Evolutionary conservation across 2,797 vertebrate genomes (phyloP).

Genomic region (Gallinago solitaria): DNA sequence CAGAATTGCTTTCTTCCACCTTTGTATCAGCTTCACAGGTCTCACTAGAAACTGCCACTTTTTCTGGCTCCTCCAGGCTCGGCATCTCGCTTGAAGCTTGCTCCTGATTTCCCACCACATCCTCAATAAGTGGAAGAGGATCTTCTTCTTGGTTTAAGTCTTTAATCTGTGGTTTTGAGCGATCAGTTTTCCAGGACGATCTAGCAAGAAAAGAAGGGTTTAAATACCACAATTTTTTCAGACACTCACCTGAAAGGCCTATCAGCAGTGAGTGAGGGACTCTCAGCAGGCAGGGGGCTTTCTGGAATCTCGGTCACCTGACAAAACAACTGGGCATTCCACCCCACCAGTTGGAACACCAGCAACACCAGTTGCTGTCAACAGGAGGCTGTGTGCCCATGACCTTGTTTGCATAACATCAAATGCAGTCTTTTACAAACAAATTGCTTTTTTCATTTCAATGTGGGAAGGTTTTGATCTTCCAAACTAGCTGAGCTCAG

Average conservation of each 20-base stretch:
- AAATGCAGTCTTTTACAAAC: not conserved
- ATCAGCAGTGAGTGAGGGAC: fast-evolving
- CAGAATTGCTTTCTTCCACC: conserved; percentile 25
- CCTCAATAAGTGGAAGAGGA: conserved; percentile 79
- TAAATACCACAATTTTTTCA: not conserved
- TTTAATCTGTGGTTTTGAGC: conserved; percentile 83
- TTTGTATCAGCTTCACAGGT: conserved; percentile 72
- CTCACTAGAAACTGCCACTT: conserved; percentile 56
- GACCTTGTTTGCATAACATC: fast-evolving
- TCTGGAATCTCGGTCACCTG: not conserved
- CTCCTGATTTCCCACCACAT: conserved; percentile 76
- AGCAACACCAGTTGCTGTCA: not conserved
- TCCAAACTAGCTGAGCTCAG: not conserved
- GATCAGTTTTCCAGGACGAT: conserved; percentile 94
- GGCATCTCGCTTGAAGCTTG: conserved; percentile 74
- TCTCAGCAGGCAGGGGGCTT: fast-evolving
- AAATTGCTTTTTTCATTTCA: not conserved
- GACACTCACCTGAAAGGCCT: not conserved
- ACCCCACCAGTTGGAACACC: not conserved
- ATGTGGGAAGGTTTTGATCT: not conserved
- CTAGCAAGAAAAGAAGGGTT: conserved; percentile 58
- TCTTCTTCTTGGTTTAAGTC: conserved; percentile 86
- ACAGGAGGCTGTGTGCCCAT: fast-evolving
- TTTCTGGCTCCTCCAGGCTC: conserved; percentile 76
- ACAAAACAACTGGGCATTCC: not conserved